Evolutionary conservation across 1,140 invertebrate species (phyloP).

Genomic region (Frieseomelitta varia): DNA sequence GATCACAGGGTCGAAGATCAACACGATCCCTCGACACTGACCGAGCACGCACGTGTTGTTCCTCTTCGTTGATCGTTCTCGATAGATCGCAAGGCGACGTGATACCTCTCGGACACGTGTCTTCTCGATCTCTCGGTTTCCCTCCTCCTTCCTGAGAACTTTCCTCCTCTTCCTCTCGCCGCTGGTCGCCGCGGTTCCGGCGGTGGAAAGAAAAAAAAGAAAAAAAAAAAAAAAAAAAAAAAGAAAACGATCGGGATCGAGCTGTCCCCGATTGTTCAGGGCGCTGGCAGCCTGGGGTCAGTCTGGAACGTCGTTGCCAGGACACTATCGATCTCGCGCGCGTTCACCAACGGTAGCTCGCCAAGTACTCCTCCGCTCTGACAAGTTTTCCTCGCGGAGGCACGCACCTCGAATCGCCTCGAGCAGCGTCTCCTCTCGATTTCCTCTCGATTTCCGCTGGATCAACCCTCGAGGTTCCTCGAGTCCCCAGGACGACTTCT

Average conservation of each 20-base stretch:
- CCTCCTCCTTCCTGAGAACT: no score
- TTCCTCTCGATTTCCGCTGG: background rate
- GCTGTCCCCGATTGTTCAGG: background rate
- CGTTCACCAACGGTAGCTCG: slow-evolving; percentile 41
- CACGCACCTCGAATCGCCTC: slow-evolving; percentile 29
- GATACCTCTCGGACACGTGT: background rate
- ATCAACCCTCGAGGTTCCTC: no score
- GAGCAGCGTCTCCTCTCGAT: background rate
- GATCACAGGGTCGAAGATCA: background rate
- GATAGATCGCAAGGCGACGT: slow-evolving; percentile 20
- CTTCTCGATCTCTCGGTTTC: slow-evolving; percentile 10
- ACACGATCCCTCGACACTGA: slow-evolving; percentile 10
- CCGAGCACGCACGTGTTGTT: slow-evolving; percentile 22
- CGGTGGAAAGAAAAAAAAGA: no score
- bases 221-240: no score
- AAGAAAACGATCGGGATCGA: slow-evolving; percentile 1
- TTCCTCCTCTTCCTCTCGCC: no score
- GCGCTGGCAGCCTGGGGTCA: slow-evolving; percentile 12
- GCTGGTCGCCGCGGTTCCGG: no score
- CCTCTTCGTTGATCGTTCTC: background rate
- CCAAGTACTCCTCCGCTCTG: background rate
- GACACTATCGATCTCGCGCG: slow-evolving; percentile 71
- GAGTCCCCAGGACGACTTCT: no score
- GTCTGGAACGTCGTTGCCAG: slow-evolving; percentile 69
- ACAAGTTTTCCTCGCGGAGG: background rate